Conservation (phyloP, 1,140 invertebrate genomes). For the Ips nitidus region DNA sequence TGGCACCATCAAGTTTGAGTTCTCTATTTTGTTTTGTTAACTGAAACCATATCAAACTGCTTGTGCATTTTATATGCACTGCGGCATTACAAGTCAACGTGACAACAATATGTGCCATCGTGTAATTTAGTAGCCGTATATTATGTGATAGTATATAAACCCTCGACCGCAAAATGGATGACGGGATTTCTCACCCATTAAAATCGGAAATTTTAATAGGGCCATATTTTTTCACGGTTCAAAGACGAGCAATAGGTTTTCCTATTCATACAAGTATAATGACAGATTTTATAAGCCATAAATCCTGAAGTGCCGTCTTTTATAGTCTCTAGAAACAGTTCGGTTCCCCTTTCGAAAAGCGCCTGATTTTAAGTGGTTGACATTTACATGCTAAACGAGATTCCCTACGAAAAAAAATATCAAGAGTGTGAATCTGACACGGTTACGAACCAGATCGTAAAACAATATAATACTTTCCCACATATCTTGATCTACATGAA, state of each 20-base stretch:
- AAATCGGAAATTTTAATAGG: conserved; percentile 15
- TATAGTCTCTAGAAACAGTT: conserved; percentile 8
- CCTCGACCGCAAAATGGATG: conserved; percentile 6
- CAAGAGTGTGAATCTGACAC: conserved; percentile 1
- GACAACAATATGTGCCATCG: too few species aligned
- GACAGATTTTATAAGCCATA: conserved; percentile 18
- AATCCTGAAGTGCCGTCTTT: conserved; percentile 5
- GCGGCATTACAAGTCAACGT: too few species aligned
- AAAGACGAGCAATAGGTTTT: conserved; percentile 6
- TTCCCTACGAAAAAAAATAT: background rate
- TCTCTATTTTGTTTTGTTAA: background rate
- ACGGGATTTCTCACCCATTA: background rate
- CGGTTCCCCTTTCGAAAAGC: background rate
- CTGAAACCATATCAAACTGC: background rate
- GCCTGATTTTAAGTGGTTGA: conserved; percentile 5
- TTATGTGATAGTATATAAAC: background rate
- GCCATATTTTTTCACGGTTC: conserved; percentile 15
- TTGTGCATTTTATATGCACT: too few species aligned
- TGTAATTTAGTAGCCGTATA: too few species aligned
- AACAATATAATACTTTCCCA: background rate
- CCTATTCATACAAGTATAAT: conserved; percentile 14
- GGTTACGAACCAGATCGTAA: background rate
- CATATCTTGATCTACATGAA: too few species aligned
- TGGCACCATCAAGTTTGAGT: background rate
- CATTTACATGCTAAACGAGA: conserved; percentile 1